Percentiles rank a stretch among this genome's conserved stretches.
Evolutionary conservation across 2,888 invertebrate genomes (phyloP).

Genomic region (Cerceris ruficornis): DNA sequence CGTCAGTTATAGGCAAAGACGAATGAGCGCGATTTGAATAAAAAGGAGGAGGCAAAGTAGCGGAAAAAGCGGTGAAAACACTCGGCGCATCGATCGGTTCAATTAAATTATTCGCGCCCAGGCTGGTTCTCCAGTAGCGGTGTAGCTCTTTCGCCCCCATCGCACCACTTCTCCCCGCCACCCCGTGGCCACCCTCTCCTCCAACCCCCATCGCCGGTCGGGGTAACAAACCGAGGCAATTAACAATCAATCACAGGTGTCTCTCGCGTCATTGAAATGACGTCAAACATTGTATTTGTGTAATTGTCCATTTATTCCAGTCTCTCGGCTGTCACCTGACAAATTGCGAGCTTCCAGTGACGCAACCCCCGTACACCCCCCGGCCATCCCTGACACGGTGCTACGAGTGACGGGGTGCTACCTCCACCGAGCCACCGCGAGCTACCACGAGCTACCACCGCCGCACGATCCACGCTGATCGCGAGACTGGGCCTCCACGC

Average conservation of each 20-base stretch:
- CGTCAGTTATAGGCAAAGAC: slow-evolving; percentile 34
- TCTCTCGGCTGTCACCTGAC: slow-evolving; percentile 80
- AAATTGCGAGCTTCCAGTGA: slow-evolving; percentile 73
- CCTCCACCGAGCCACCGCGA: slow-evolving; percentile 4
- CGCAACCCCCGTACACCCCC: slow-evolving; percentile 5
- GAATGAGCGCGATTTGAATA: slow-evolving; percentile 45
- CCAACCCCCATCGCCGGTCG: slow-evolving; percentile 58
- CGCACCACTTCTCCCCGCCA: slow-evolving; percentile 23
- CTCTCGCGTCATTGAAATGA: slow-evolving; percentile 81
- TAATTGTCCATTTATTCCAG: slow-evolving; percentile 82
- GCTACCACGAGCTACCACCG: slow-evolving; percentile 10
- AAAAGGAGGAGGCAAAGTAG: slow-evolving; percentile 53
- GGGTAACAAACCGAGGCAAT: slow-evolving; percentile 82
- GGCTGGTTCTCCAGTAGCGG: slow-evolving; percentile 54
- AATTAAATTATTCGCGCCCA: slow-evolving; percentile 79
- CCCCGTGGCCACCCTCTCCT: slow-evolving; percentile 1
- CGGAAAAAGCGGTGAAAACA: slow-evolving; percentile 69
- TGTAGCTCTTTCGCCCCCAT: slow-evolving; percentile 31
- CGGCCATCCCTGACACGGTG: background rate
- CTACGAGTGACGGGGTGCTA: background rate
- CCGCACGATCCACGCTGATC: slow-evolving; percentile 39
- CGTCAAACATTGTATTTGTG: slow-evolving; percentile 82
- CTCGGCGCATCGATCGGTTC: slow-evolving; percentile 75
- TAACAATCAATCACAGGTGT: slow-evolving; percentile 82
- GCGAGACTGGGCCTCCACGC: slow-evolving; percentile 56